Base-by-base conservation (phyloP, 2,888 invertebrate genomes). In the Apamea crenata region DNA sequence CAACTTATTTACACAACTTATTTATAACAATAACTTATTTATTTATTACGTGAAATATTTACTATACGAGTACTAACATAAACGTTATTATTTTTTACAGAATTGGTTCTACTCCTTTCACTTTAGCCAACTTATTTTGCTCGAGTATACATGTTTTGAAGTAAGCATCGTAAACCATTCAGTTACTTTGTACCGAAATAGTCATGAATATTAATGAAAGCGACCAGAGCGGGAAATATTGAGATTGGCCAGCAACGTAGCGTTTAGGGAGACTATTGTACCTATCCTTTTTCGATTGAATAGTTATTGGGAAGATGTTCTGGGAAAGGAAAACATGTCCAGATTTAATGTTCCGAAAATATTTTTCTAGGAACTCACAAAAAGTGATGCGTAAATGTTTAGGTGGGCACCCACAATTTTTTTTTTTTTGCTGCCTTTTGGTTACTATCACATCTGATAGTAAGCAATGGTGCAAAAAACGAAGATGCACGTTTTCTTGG, bases 141-240 rank as follows among this genome's bases (percentile, higher is more conserved):
- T 65, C n/a, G 36, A 21, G 4, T 36, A 61, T 61, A 53, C 50
- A 56, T 74, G n/a, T 74, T 74, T 63, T 44, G 1, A 53, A 36
- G 10, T 3, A 12, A 72, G 1, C 4, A 16, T 36, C 2, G 16
- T 63, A 2, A 44, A 61, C 25, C 16, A 61, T 67, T 72, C 36
- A 56, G n/a, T 36, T 16, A 68, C 3, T 63, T 44, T 21, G 16
- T 47, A 29, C n/a, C 12, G 14, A 81, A 81, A 68, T 47, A 66
- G 16, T 25, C n/a, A 29, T n/a, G 16, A 69, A 63, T 56, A 47
- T 36, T 14, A 14, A 29, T 80, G 29, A 53, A 63, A 74, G 3
- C 25, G 14, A 66, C 14, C 2, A 40, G n/a, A 68, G 21, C 53
- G 25, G 18, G 10, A 56, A 56, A 25, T 29, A 56, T 81, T 47